Base-by-base conservation (phyloP, 2,888 invertebrate genomes). In the Andrena trimmerana region DNA sequence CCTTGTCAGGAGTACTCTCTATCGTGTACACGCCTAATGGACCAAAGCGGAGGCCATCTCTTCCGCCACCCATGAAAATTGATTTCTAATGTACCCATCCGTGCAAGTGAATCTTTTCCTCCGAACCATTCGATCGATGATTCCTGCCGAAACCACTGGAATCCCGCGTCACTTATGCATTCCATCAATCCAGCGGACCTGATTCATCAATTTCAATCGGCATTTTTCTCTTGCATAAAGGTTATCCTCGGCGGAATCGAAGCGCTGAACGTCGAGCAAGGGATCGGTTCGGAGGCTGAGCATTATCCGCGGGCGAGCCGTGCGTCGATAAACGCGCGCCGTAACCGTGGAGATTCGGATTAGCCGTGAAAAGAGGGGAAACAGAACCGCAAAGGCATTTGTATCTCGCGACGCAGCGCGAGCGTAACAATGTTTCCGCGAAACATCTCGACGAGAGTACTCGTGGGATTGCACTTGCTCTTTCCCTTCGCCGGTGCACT, bases 391-490 rank as follows among this genome's bases (percentile, higher is more conserved):
- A 48, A 48, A 57, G 52, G 48, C 67, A 75, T 70, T 78, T 70
- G 63, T 59, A 70, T 67, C 54, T 67, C 36, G 65, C 36, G 59
- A 71, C 27, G 81, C 36, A 57, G 59, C 73, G 42, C 29, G 68
- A 42, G 33, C 50, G 69, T 60, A 74, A 73, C 60, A 65, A 66
- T 62, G 54, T 67, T 81, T 66, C 69, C 66, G 62, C 27, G 68
- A 27, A 70, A 60, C 66, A 60, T 54, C 77, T 70, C 62, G 36
- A 62, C 62, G 63, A 67, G 68, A 73, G 74, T 62, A 29, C 74
- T 63, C 74, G 69, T 13, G 71, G 66, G 66, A 74, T 68, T 68
- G 73, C 73, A 62, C 65, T 71, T 54, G 73, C 54, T 50, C 72
- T 66, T 33, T 68, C 63, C 62, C 52, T 69, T 42, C 75, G 48